A percentile compares a stretch with the other conserved stretches of the same genome.
phyloP scores from a whole-genome alignment of 2,888 invertebrate species.

The Drosophila nigritarsus region DNA sequence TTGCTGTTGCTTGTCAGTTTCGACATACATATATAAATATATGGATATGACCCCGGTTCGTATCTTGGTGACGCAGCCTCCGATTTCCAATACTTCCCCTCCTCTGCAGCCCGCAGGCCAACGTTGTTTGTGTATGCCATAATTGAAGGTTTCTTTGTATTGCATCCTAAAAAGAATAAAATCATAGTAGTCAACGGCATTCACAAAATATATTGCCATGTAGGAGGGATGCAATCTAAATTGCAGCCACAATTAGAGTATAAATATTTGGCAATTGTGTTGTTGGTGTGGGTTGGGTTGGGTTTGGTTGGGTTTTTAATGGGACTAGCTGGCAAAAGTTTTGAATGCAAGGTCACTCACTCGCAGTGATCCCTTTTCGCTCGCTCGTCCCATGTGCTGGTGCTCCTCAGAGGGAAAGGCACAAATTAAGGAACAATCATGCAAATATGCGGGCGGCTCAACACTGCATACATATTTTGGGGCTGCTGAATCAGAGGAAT shows the following conservation, averaged over 20 bases:
- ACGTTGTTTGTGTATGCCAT: conserved; percentile 39
- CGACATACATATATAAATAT: conserved; percentile 4
- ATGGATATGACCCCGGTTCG: conserved; percentile 44
- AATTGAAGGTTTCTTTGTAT: conserved; percentile 65
- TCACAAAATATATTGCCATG: conserved; percentile 4
- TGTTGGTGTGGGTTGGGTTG: too few species aligned
- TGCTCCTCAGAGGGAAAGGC: conserved; percentile 5
- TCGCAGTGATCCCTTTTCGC: conserved; percentile 4
- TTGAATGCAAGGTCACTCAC: conserved; percentile 30
- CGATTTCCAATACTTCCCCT: neutral
- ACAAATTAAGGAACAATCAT: conserved; percentile 51
- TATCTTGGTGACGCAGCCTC: conserved; percentile 28
- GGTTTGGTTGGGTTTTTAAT: conserved; percentile 13
- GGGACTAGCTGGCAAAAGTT: conserved; percentile 41
- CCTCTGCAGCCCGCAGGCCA: neutral
- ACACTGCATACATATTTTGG: conserved; percentile 57
- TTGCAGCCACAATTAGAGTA: conserved; percentile 64
- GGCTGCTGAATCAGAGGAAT: conserved; percentile 25
- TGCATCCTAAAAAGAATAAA: neutral
- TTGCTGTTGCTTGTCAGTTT: conserved; percentile 19
- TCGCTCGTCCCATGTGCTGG: conserved; percentile 11
- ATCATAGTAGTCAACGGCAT: conserved; percentile 29
- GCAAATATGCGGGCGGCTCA: conserved; percentile 73
- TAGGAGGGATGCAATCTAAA: conserved; percentile 49
- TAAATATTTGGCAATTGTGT: conserved; percentile 71